A percentile compares a stretch with the other conserved stretches of the same genome.
These are phyloP conservation scores for Brachionus koreanus DNA, from an alignment of 1,140 invertebrate species.

Conservation along the genomic window DNA sequence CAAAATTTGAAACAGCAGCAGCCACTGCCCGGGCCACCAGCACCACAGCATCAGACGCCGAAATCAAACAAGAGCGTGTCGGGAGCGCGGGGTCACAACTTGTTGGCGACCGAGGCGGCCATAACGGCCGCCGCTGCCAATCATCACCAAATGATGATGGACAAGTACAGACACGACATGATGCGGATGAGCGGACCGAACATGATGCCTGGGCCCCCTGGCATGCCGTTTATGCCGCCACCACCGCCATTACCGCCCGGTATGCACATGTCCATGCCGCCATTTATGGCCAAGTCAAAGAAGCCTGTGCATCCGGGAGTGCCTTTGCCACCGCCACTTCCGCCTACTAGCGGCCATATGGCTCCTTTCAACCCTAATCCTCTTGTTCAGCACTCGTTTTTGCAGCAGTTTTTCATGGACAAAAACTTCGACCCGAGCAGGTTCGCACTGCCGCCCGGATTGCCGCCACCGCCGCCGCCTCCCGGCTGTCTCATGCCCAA, in stretches of 20 bases:
- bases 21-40: not conserved
- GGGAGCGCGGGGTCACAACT: not conserved
- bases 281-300: not conserved
- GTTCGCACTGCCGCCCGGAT: not conserved
- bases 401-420: slow-evolving; percentile 15
- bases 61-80: not conserved
- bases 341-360: not conserved
- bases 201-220: not conserved
- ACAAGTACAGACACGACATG: slow-evolving; percentile 25
- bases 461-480: not conserved
- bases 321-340: not conserved
- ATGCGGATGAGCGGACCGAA: not conserved
- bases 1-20: not conserved
- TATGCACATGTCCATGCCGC: not conserved
- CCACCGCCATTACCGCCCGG: not conserved
- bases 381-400: not conserved
- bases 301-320: not conserved
- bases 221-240: not conserved
- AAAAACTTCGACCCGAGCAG: not conserved
- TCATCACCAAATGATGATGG: slow-evolving; percentile 14
- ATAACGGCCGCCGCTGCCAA: slow-evolving; percentile 29
- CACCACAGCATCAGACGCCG: not conserved
- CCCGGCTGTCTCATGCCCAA: not conserved
- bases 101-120: slow-evolving; percentile 8
- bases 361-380: not conserved